These are phyloP conservation scores for Chanos chanos DNA, from an alignment of 2,797 vertebrate species.

Conservation along the genomic window DNA sequence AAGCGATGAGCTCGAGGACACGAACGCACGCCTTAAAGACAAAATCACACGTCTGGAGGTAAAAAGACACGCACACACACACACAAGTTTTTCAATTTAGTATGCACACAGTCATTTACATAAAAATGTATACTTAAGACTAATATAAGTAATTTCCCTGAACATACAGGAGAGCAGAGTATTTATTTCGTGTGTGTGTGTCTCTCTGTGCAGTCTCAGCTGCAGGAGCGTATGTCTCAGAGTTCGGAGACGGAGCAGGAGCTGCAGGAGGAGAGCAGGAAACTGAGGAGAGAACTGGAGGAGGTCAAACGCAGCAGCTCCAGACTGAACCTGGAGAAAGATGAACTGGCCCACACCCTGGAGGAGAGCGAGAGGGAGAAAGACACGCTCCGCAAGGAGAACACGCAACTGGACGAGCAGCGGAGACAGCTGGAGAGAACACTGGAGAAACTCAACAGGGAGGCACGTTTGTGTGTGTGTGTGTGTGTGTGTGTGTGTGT, in stretches of 20 bases:
- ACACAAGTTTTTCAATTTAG: neutral
- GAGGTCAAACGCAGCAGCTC: constrained; percentile 76
- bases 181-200: neutral
- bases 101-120: neutral
- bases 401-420: constrained; percentile 80
- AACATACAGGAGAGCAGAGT: neutral
- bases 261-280: constrained; percentile 73
- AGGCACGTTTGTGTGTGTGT: too few species aligned
- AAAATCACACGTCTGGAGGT: constrained; percentile 85
- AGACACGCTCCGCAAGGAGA: constrained; percentile 71
- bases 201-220: constrained; percentile 60
- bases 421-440: constrained; percentile 76
- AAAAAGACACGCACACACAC: neutral
- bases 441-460: constrained; percentile 82
- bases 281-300: constrained; percentile 76
- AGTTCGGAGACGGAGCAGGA: constrained; percentile 78
- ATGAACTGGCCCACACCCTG: constrained; percentile 60
- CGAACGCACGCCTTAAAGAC: constrained; percentile 76
- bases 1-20: constrained; percentile 66
- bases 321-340: constrained; percentile 74
- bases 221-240: constrained; percentile 68
- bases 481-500: neutral
- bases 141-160: too few species aligned
- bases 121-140: too few species aligned
- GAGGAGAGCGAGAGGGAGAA: constrained; percentile 79